These are phyloP conservation scores for Poeciliopsis occidentalis DNA, from an alignment of 2,113 vertebrate species.

Conservation along the genomic window DNA sequence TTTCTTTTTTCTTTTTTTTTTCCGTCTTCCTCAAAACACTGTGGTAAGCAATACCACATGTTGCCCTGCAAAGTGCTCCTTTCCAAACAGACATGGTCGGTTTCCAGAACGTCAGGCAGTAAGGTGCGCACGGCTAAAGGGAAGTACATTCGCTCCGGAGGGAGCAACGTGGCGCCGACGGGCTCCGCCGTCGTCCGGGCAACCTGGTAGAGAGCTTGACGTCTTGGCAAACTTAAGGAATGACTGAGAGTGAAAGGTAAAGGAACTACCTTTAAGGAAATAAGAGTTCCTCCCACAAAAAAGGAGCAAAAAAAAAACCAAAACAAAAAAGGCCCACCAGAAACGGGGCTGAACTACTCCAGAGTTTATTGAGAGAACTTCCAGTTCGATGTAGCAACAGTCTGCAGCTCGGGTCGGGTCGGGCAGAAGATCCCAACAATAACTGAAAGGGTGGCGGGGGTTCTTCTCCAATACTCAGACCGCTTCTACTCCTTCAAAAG, in stretches of 20 bases:
- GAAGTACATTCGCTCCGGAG: slow-evolving; percentile 71
- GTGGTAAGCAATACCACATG: slow-evolving; percentile 82
- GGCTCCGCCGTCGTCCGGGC: slow-evolving; percentile 40
- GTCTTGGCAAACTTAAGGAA: slow-evolving; percentile 46
- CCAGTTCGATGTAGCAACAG: slow-evolving; percentile 28
- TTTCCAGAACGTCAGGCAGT: slow-evolving; percentile 82
- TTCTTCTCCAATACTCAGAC: slow-evolving; percentile 1
- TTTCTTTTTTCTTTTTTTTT: background rate
- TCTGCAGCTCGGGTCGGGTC: slow-evolving; percentile 8
- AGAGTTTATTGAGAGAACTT: slow-evolving; percentile 28
- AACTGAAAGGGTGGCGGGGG: background rate
- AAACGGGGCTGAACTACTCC: slow-evolving; percentile 22
- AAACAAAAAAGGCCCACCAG: background rate
- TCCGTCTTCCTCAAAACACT: slow-evolving; percentile 26
- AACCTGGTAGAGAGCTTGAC: slow-evolving; percentile 17
- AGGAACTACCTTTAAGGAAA: slow-evolving; percentile 51
- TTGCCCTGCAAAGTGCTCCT: slow-evolving; percentile 96
- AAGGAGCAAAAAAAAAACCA: slow-evolving; percentile 3
- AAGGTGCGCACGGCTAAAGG: slow-evolving; percentile 74
- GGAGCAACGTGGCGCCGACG: slow-evolving; percentile 34
- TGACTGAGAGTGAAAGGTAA: slow-evolving; percentile 48
- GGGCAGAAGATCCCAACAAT: background rate
- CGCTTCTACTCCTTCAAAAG: slow-evolving; percentile 9
- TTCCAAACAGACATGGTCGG: slow-evolving; percentile 82
- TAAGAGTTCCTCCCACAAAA: background rate